These are phyloP conservation scores for Armadillidium nasatum DNA, from an alignment of 1,140 invertebrate species.

Conservation along the genomic window DNA sequence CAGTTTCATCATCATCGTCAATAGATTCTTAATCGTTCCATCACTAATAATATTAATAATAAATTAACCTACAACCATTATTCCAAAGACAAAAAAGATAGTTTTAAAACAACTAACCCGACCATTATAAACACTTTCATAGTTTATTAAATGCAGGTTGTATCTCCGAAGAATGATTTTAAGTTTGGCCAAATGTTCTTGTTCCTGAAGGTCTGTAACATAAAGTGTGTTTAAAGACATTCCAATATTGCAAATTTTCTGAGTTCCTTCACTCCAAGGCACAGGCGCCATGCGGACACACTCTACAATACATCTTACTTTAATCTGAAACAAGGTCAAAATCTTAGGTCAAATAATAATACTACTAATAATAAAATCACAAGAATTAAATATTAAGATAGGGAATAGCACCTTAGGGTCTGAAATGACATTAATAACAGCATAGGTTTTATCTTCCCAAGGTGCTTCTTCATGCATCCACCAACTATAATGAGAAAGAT, in stretches of 20 bases:
- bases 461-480: conserved; percentile 37
- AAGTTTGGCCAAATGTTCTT: conserved; percentile 31
- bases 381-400: too few relatives aligned
- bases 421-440: conserved; percentile 35
- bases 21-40: too few relatives aligned
- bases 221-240: conserved; percentile 28
- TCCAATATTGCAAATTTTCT: conserved; percentile 30
- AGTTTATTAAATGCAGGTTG: conserved; percentile 29
- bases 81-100: background rate
- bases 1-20: too few relatives aligned
- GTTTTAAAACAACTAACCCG: conserved; percentile 22
- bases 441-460: conserved; percentile 43
- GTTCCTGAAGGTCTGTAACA: conserved; percentile 29
- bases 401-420: conserved; percentile 38
- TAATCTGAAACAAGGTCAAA: conserved; percentile 24
- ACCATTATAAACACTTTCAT: conserved; percentile 28
- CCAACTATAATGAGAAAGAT: conserved; percentile 32
- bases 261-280: conserved; percentile 41
- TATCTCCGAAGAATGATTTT: conserved; percentile 39
- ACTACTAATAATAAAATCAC: too few relatives aligned
- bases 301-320: conserved; percentile 32
- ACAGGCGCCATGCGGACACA: conserved; percentile 37
- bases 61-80: too few relatives aligned
- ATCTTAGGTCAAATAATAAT: background rate
- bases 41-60: too few relatives aligned